Evolutionary conservation across 2,888 invertebrate species (phyloP), one percentile per base, ranked within the genome.

Genomic region (Drosophila pegasa): DNA sequence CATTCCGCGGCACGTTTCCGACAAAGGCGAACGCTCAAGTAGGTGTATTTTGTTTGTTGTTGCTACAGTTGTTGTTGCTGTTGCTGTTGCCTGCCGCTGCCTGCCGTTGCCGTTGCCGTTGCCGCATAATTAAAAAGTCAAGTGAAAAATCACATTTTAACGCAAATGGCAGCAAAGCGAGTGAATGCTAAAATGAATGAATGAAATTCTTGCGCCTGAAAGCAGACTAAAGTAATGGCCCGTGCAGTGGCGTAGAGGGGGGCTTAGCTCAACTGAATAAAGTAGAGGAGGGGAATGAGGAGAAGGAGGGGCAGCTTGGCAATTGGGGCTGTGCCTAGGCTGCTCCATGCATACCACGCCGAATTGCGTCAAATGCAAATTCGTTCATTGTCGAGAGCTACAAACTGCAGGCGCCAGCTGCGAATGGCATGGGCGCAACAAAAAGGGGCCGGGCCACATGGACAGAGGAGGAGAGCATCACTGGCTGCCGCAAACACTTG

Each of bases 131-230:
- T 87, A 87, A 87, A 86, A 87, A 87, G 86, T 87, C 87, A 87
- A 87, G 87, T 87, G 87, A 87, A 89, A 88, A 88, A 89, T 89
- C 86, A 82, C 84, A 87, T 89, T 89, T 88, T 78, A 76, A 80
- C 75, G 86, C 80, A 83, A 80, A 79, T 65, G 72, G 71, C 72
- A 60, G 66, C 45, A 65, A 56, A 59, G 57, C 51, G 61, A 50
- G 55, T 66, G 70, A 77, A 71, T 65, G 75, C 61, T 57, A 63
- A 75, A 73, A 66, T 73, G 82, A 84, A 81, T 79, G 87, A 86
- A 85, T 85, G 85, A 83, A 80, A 87, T 85, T 85, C 82, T 85
- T 87, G 85, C 78, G 85, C 80, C 83, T 77, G 79, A 83, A 79
- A 81, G 87, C 86, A 72, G 85, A 70, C 87, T 83, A 76, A 79